Evolutionary conservation across 2,797 vertebrate genomes (phyloP), one percentile per base, ranked within the genome.

Genomic region (Oryzias sinensis): DNA sequence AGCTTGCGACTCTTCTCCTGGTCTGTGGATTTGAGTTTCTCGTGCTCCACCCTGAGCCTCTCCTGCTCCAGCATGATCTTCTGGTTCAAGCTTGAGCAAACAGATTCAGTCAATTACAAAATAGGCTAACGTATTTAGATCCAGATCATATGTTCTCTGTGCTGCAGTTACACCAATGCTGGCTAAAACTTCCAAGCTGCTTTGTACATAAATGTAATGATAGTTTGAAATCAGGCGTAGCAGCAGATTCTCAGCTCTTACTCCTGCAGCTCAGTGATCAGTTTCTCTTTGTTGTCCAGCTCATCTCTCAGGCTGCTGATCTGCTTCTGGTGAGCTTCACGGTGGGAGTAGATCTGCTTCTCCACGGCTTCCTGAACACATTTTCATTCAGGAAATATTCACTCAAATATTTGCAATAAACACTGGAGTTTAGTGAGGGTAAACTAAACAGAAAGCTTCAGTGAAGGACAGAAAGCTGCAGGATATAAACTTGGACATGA

Each of bases 11-110:
- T 98, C 88, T 98, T 99, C 59, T 98, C 97, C 77, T 98, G 97
- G 87, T 99, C 97, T 2, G 93, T 93, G 1, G 91, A 86, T 87
- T 97, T 97, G 54, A 99, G 86, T 62, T 98, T 98, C 87, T 99
- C 97, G 14, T 98, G 97, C 69, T 99, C 97, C 14, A 95, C 94
- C 85, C 90, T 84, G 49, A 99, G 93, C 46, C 95, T 92, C 63
- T 98, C 96, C 85, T 99, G 97, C 67, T 99, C 97, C 85, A 99
- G 87, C 91, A 98, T 93, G 90, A 97, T 96, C 90, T 97, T 97
- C 93, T 99, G 97, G 88, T 97, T 97, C 90, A 94, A 90, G 81
- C 97, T 98, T 80, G 49, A 63, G 72, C 1, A 46, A 58, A 13
- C 2, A 43, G 63, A 60, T 7, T 1, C 3, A 7, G 4, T 14